Base-by-base conservation (phyloP, 2,113 vertebrate species). In the Colaptes auratus region DNA sequence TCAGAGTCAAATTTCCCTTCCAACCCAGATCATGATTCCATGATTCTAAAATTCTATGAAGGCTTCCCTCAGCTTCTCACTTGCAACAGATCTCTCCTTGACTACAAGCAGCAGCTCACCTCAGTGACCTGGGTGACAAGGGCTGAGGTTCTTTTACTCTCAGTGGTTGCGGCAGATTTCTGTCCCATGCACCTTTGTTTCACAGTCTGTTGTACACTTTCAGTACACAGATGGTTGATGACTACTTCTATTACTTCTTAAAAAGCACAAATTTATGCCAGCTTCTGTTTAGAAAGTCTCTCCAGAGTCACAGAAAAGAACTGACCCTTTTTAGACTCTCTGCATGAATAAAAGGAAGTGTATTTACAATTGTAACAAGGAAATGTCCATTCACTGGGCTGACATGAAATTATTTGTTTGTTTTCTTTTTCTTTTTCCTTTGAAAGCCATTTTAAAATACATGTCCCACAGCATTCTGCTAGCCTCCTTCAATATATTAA, bases 191-290 rank as follows among this genome's bases (percentile, higher is more conserved):
- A n/a, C 2, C 3, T 27, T 60, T 9, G 3, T 19, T 84, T 63
- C 46, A n/a, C 0, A 0, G 12, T 15, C 36, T 6, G 0, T 42
- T 33, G 9, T 16, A 42, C 12, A 5, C 7, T 65, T 76, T 28
- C 10, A 27, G 16, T 4, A 48, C 20, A 35, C 23, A 50, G n/a
- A 50, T 31, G 50, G 65, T 79, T 82, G 50, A 30, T n/a, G 50
- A 30, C n/a, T 53, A 10, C 12, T 59, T 88, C 50, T 61, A 25
- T 39, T 58, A 76, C 50, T 33, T 31, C 19, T 67, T 59, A 28
- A 89, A 94, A 87, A 72, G 4, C 2, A 28, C 7, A 73, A 5
- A 35, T 82, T 82, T 70, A 21, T 63, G 21, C 28, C n/a, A 80
- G 27, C 12, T 91, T 65, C 66, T 82, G 28, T 80, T 94, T 77